phyloP scores from a whole-genome alignment of 2,888 invertebrate species.

The Cantharis flavilabris region DNA sequence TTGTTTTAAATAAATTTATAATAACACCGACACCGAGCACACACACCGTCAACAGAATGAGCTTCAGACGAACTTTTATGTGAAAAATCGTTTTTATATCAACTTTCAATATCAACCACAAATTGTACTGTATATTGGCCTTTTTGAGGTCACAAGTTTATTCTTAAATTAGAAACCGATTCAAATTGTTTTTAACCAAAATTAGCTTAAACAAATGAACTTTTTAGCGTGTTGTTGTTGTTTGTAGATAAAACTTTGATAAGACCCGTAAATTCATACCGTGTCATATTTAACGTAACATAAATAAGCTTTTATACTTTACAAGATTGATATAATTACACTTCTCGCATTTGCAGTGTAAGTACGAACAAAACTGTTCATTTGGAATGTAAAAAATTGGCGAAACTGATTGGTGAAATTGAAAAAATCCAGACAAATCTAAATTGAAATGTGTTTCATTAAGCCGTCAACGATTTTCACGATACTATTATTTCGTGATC shows the following conservation, averaged over 20 bases:
- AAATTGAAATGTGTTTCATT: neutral
- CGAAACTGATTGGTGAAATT: neutral
- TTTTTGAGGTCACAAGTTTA: too few species aligned
- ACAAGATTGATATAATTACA: neutral
- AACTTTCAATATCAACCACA: too few species aligned
- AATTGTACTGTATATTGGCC: too few species aligned
- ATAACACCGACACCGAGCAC: too few species aligned
- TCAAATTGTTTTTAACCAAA: neutral
- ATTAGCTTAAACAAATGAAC: constrained; percentile 8
- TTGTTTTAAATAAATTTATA: too few species aligned
- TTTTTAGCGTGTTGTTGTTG: constrained; percentile 10
- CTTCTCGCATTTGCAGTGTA: neutral
- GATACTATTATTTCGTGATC: constrained; percentile 17
- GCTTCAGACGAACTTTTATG: too few species aligned
- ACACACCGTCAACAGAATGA: too few species aligned
- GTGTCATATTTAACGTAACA: constrained; percentile 8
- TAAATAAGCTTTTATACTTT: constrained; percentile 1
- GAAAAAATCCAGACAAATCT: neutral
- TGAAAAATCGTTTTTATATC: too few species aligned
- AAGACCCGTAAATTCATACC: constrained; percentile 23
- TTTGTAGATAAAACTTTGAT: constrained; percentile 16
- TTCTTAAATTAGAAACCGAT: neutral
- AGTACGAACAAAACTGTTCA: too few species aligned
- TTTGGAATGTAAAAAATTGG: too few species aligned
- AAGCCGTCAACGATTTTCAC: constrained; percentile 14